Evolutionary conservation across 2,797 vertebrate species (phyloP).

Genomic region (Urosaurus nigricauda): DNA sequence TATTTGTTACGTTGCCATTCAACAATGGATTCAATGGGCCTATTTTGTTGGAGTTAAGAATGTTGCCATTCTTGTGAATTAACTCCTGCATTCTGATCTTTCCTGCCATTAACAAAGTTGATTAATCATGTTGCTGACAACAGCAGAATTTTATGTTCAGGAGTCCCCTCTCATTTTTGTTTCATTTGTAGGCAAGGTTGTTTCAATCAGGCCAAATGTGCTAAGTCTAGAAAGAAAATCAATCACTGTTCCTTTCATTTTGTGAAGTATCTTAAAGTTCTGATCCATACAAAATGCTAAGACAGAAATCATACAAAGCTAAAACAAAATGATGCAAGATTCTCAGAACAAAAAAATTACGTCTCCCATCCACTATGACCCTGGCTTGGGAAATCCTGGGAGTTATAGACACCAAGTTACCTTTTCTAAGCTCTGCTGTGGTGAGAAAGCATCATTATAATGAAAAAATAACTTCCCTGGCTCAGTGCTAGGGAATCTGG

Average conservation of each 20-base stretch:
- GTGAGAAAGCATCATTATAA: not conserved
- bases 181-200: not conserved
- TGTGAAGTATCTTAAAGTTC: not conserved
- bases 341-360: too few species aligned
- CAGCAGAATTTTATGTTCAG: not conserved
- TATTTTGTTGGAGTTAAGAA: not conserved
- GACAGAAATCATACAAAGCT: not conserved
- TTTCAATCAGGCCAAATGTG: not conserved
- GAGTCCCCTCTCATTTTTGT: not conserved
- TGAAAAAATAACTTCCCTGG: not conserved
- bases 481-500: too few species aligned
- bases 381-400: too few species aligned
- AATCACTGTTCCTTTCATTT: not conserved
- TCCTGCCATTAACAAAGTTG: not conserved
- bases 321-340: not conserved
- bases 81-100: not conserved
- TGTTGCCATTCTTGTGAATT: not conserved
- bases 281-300: not conserved
- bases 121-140: not conserved
- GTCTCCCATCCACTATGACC: too few species aligned
- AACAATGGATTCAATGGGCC: too few species aligned
- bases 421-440: too few species aligned
- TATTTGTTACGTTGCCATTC: too few species aligned
- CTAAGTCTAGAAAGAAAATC: not conserved
- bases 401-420: too few species aligned